Evolutionary conservation across 1,140 invertebrate species (phyloP), one percentile per base, ranked within the genome.

Genomic region (Triops longicaudatus): DNA sequence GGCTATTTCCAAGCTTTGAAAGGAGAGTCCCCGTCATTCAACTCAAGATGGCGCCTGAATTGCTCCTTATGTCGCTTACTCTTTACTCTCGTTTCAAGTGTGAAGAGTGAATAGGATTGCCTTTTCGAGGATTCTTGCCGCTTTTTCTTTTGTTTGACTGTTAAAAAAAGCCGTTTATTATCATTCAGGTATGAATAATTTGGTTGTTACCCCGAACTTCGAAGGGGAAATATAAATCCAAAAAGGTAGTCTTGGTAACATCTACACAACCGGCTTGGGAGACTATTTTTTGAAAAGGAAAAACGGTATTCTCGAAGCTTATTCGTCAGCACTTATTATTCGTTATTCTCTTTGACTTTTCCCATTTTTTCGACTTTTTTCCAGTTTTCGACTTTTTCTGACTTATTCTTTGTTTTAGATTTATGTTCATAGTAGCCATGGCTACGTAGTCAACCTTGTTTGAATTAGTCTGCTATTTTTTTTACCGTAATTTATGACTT

Each of bases 161-260:
- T 37, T 5, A 22, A 71, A 37, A 72, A 28, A 26, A 72, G n/a
- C 14, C 9, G 9, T 27, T 44, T 17, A 5, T 41, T 73, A 42
- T 42, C 42, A 50, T 37, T 42, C 42, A 27, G 26, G 26, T 27
- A n/a, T 63, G 50, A 63, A 63, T 63, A 63, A 63, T 17, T 63
- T 63, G 50, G 50, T 22, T 63, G 50, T 63, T 63, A 22, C 50
- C 50, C 44, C 44, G 5, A 14, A 4, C 7, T 37, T 37, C 7
- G 0, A 1, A 6, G 9, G 44, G 44, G 3, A 63, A 63, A 17
- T 6, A 63, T 14, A 63, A 17, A 11, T 63, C 50, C 50, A n/a
- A 63, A 63, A 63, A 63, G 50, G 50, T 63, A n/a, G 50, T 63
- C 50, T 63, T n/a, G 50, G 50, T 63, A 63, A 63, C 50, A 63